Percentiles rank a stretch among this genome's conserved stretches.
phyloP scores from a whole-genome alignment of 2,113 vertebrate genomes.

The Grantiella picta region DNA sequence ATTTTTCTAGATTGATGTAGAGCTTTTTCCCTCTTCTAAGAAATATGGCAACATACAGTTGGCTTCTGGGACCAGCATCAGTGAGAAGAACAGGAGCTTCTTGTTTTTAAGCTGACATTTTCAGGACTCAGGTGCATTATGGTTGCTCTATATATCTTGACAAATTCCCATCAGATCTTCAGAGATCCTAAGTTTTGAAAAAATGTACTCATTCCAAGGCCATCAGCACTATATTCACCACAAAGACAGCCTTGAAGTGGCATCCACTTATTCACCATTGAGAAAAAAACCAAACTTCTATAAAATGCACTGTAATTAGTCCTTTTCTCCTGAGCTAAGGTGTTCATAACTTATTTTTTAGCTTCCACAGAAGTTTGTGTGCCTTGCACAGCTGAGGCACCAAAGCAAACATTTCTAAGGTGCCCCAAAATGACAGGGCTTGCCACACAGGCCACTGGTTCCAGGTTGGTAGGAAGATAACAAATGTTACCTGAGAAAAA shows the following conservation, averaged over 20 bases:
- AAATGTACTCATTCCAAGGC: background rate
- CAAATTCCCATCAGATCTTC: background rate
- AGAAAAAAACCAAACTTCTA: background rate
- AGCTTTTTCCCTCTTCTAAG: background rate
- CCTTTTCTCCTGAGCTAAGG: background rate
- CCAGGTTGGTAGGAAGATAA: background rate
- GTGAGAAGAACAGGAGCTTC: background rate
- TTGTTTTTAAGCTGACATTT: background rate
- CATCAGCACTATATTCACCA: slow-evolving; percentile 4
- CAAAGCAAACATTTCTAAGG: background rate
- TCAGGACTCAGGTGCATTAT: background rate
- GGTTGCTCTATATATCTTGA: background rate
- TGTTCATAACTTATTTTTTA: background rate
- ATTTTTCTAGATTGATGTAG: background rate
- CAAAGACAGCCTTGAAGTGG: background rate
- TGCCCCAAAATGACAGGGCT: background rate
- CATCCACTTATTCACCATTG: background rate
- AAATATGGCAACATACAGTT: background rate
- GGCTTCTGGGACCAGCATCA: background rate
- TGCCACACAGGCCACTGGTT: background rate
- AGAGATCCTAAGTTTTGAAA: slow-evolving; percentile 21
- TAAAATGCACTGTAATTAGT: background rate
- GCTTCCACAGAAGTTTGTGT: background rate
- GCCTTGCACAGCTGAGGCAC: background rate
- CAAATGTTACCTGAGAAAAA: background rate